A percentile compares a stretch with the other conserved stretches of the same genome.
phyloP scores from a whole-genome alignment of 2,113 vertebrate genomes.

The Oxyruncus cristatus region DNA sequence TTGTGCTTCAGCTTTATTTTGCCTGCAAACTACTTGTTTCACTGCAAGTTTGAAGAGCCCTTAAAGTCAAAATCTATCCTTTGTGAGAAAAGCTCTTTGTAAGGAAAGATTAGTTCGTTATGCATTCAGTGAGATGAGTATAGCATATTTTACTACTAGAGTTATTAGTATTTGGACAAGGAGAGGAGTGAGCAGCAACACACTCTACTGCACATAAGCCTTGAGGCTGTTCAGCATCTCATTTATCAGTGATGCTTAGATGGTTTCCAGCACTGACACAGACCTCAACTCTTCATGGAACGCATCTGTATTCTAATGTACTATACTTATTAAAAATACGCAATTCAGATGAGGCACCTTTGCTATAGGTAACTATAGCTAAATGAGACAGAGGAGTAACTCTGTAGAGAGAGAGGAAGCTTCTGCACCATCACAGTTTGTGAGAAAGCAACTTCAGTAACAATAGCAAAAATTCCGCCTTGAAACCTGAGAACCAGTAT shows the following conservation, averaged over 20 bases:
- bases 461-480: not conserved
- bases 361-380: not conserved
- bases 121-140: not conserved
- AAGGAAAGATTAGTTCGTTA: not conserved
- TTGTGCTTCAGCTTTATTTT: not conserved
- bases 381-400: not conserved
- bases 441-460: not conserved
- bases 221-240: not conserved
- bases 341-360: not conserved
- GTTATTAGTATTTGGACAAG: not conserved
- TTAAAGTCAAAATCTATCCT: not conserved
- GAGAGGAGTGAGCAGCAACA: not conserved
- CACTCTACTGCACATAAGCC: not conserved
- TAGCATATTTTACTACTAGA: not conserved
- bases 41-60: not conserved
- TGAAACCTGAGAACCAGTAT: not conserved
- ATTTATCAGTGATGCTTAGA: not conserved
- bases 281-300: not conserved
- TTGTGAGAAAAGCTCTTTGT: not conserved
- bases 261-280: not conserved
- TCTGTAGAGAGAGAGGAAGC: not conserved
- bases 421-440: not conserved
- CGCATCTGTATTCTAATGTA: not conserved
- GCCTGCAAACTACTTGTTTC: not conserved
- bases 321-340: not conserved